phyloP scores from a whole-genome alignment of 92 coral and sea anemone genomes.

The Anthopleura xanthogrammica region DNA sequence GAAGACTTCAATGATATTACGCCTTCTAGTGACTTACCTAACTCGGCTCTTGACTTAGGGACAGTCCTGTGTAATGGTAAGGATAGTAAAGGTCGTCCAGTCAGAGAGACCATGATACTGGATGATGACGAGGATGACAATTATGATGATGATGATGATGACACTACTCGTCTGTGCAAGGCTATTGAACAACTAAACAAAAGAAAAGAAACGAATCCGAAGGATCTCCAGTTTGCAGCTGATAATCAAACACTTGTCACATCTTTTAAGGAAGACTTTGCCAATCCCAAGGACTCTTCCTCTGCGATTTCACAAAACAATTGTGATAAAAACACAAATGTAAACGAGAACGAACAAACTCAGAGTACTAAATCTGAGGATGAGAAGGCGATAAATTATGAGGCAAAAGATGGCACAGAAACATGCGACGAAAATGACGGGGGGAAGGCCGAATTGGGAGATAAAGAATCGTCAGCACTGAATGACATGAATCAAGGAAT shows the following conservation, averaged over 20 bases:
- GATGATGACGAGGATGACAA: slow-evolving; percentile 32
- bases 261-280: neutral
- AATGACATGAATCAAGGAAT: neutral
- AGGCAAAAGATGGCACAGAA: neutral
- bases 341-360: neutral
- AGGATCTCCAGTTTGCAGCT: neutral
- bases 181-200: slow-evolving; percentile 8
- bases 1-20: slow-evolving; percentile 10
- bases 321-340: neutral
- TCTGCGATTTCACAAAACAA: neutral
- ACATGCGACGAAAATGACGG: neutral
- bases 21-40: slow-evolving; percentile 13
- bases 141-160: slow-evolving; percentile 3
- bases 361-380: neutral
- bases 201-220: neutral
- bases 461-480: neutral
- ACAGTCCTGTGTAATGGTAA: slow-evolving; percentile 20
- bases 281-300: neutral
- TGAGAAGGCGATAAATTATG: neutral
- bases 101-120: slow-evolving; percentile 39
- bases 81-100: neutral
- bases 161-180: slow-evolving; percentile 1
- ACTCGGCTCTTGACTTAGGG: slow-evolving; percentile 1
- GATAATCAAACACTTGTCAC: neutral
- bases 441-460: neutral